A percentile compares a stretch with the other conserved stretches of the same genome.
These are phyloP conservation scores for Metridium senile DNA, from an alignment of 92 coral and sea anemone species.

Conservation along the genomic window DNA sequence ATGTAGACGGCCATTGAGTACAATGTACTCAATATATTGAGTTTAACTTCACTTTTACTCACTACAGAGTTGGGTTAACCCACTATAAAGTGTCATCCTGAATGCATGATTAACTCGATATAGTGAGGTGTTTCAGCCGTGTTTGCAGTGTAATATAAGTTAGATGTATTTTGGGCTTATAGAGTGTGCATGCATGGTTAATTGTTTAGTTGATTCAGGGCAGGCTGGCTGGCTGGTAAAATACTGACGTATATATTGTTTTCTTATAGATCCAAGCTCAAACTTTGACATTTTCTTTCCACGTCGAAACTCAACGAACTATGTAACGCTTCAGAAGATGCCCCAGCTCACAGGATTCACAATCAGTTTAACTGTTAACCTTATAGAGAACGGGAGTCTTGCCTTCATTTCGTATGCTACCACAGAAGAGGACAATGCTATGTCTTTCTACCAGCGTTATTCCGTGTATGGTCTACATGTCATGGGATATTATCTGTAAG, in stretches of 20 bases:
- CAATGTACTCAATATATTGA: too few relatives aligned
- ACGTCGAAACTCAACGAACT: slow-evolving; percentile 19
- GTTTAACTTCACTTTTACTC: too few relatives aligned
- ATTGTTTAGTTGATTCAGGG: too few relatives aligned
- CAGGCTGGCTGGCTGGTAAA: too few relatives aligned
- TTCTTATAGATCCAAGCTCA: background rate
- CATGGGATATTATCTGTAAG: slow-evolving; percentile 6
- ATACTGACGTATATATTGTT: too few relatives aligned
- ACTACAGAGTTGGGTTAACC: too few relatives aligned
- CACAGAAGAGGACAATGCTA: slow-evolving; percentile 26
- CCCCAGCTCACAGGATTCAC: slow-evolving; percentile 51
- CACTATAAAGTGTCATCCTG: too few relatives aligned
- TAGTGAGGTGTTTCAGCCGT: too few relatives aligned
- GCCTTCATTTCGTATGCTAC: slow-evolving; percentile 52
- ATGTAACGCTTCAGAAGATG: slow-evolving; percentile 27
- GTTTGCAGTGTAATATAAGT: too few relatives aligned
- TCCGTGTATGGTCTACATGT: slow-evolving; percentile 15
- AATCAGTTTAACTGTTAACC: slow-evolving; percentile 50
- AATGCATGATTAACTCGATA: too few relatives aligned
- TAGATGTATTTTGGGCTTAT: background rate
- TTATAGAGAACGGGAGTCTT: slow-evolving; percentile 30
- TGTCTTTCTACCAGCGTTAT: slow-evolving; percentile 49
- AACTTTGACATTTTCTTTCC: slow-evolving; percentile 57
- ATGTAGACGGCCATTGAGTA: too few relatives aligned
- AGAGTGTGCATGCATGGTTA: too few relatives aligned